A percentile compares a stretch with the other conserved stretches of the same genome.
Conservation (phyloP, 92 coral and sea anemone genomes). For the Epizoanthus fatuus region DNA sequence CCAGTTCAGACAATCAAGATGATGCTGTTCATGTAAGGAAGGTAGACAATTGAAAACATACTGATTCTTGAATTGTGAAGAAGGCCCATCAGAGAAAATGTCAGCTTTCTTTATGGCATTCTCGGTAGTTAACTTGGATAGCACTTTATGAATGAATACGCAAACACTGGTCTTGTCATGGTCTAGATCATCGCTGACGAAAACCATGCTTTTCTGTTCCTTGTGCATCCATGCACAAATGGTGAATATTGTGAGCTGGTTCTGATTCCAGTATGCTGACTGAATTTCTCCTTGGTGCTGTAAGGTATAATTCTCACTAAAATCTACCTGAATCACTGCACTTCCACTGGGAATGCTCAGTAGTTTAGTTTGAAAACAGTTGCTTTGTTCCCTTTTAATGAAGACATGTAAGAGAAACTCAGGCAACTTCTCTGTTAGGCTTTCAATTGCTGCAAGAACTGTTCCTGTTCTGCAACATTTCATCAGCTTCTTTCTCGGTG, state of each 20-base stretch:
- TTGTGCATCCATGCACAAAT: conserved; percentile 53
- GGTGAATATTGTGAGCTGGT: conserved; percentile 48
- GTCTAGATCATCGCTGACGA: too few species aligned
- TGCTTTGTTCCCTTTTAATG: conserved; percentile 46
- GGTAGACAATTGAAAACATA: too few species aligned
- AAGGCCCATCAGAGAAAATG: conserved; percentile 34
- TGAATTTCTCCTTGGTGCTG: conserved; percentile 32
- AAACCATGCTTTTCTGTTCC: background rate
- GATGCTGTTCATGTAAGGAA: too few species aligned
- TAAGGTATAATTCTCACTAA: conserved; percentile 35
- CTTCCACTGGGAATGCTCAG: conserved; percentile 33
- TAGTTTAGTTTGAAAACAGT: conserved; percentile 40
- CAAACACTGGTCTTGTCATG: too few species aligned
- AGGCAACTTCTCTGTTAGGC: conserved; percentile 46
- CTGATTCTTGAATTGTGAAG: conserved; percentile 41
- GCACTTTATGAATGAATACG: background rate
- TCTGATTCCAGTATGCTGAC: background rate
- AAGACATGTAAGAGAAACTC: conserved; percentile 39
- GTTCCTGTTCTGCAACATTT: conserved; percentile 46
- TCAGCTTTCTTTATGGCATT: background rate
- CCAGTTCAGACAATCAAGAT: too few species aligned
- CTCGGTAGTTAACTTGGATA: background rate
- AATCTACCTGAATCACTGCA: conserved; percentile 35
- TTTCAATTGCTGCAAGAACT: conserved; percentile 27
- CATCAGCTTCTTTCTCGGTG: conserved; percentile 4